Evolutionary conservation across 2,888 invertebrate species (phyloP).

Genomic region (Barypeithes pellucidus): DNA sequence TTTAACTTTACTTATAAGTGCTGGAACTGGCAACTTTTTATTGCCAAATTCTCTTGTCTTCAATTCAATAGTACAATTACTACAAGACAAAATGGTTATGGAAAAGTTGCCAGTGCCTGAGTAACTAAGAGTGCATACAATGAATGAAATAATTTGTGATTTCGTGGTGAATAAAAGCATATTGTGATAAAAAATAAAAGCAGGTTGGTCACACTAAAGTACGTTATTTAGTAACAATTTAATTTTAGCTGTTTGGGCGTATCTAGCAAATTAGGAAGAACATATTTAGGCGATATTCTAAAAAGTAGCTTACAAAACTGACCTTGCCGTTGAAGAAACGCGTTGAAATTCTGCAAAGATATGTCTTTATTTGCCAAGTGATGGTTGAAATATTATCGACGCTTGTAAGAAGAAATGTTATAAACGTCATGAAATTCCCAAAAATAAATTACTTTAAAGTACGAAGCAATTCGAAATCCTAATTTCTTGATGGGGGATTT

Average conservation of each 20-base stretch:
- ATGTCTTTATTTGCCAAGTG: slow-evolving; percentile 56
- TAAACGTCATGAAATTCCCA: no score
- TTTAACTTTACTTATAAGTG: no score
- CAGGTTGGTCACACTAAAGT: not conserved
- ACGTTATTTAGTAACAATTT: no score
- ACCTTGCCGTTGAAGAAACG: slow-evolving; percentile 71
- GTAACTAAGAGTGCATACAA: not conserved
- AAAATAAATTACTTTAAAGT: no score
- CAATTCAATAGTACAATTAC: no score
- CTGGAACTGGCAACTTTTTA: no score
- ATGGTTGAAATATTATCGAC: not conserved
- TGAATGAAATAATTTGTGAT: not conserved
- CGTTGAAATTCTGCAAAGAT: slow-evolving; percentile 70
- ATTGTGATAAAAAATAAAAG: slow-evolving; percentile 41
- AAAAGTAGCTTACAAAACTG: slow-evolving; percentile 64
- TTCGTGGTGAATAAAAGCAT: slow-evolving; percentile 39
- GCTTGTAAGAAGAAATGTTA: no score
- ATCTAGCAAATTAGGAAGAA: slow-evolving; percentile 49
- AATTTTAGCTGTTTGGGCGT: not conserved
- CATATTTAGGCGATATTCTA: slow-evolving; percentile 45
- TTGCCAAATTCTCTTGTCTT: no score
- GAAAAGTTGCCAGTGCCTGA: no score
- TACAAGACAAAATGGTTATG: no score
- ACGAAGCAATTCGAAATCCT: no score
- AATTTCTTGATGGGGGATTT: no score